Conservation (phyloP, 2,888 invertebrate species). For the Melinaea marsaeus region DNA sequence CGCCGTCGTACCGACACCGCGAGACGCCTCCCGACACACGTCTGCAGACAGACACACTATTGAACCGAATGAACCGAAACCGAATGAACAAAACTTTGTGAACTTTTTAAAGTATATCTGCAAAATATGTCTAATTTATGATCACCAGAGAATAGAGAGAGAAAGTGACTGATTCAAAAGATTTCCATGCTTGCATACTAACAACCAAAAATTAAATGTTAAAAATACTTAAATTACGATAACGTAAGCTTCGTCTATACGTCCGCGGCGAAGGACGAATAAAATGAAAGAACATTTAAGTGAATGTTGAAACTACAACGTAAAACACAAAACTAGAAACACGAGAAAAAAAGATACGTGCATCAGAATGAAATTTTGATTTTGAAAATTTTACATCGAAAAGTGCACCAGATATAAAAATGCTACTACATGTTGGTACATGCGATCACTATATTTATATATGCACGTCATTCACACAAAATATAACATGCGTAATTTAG, state of each 20-base stretch:
- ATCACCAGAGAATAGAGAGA: too few species aligned
- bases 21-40: constrained; percentile 79
- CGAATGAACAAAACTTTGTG: too few species aligned
- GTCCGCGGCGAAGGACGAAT: constrained; percentile 37
- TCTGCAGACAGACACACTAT: constrained; percentile 45
- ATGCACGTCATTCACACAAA: neutral
- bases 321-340: neutral
- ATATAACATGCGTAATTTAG: too few species aligned
- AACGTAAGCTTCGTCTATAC: constrained; percentile 62
- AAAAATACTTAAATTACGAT: constrained; percentile 61
- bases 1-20: constrained; percentile 81
- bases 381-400: neutral
- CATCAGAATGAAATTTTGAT: constrained; percentile 1
- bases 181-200: neutral
- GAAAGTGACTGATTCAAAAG: too few species aligned
- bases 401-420: too few species aligned
- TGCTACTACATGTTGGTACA: too few species aligned
- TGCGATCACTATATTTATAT: too few species aligned
- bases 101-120: too few species aligned
- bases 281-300: constrained; percentile 24
- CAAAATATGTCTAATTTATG: too few species aligned
- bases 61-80: too few species aligned
- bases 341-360: neutral
- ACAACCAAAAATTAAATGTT: constrained; percentile 38
- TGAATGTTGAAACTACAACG: neutral